Conservation (phyloP, 1,140 invertebrate genomes). For the Papilio helenus region DNA sequence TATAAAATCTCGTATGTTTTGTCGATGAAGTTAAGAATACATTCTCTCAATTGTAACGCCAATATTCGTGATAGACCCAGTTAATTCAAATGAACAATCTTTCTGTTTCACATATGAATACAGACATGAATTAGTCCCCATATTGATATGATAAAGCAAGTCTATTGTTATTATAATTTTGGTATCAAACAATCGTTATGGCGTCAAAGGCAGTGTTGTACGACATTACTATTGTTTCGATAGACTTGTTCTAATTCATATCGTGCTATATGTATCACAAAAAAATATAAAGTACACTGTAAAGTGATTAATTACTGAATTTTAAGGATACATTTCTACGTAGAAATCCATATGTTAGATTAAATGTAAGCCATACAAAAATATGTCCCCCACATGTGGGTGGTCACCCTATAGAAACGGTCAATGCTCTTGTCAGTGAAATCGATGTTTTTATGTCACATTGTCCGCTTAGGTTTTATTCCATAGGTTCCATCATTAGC, state of each 20-base stretch:
- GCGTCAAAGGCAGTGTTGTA: slow-evolving; percentile 16
- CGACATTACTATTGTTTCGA: background rate
- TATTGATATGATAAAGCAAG: background rate
- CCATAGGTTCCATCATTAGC: background rate
- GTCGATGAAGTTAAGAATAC: no score
- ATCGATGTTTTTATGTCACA: slow-evolving; percentile 20
- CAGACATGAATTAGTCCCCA: background rate
- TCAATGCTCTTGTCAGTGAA: slow-evolving; percentile 13
- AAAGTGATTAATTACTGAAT: background rate
- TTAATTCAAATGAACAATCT: no score
- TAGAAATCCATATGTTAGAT: background rate
- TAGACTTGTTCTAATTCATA: slow-evolving; percentile 6
- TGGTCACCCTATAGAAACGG: background rate
- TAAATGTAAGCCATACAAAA: slow-evolving; percentile 4
- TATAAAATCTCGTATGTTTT: no score
- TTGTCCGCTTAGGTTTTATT: background rate
- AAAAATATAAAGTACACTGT: background rate
- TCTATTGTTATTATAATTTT: slow-evolving; percentile 20
- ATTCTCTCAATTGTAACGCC: no score
- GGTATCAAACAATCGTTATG: slow-evolving; percentile 3
- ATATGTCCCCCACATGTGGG: background rate
- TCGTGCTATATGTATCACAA: background rate
- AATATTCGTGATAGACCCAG: no score
- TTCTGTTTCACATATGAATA: background rate
- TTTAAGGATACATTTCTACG: background rate